Evolutionary conservation across 1,140 invertebrate species (phyloP).

Genomic region (Drosophila carrolli): DNA sequence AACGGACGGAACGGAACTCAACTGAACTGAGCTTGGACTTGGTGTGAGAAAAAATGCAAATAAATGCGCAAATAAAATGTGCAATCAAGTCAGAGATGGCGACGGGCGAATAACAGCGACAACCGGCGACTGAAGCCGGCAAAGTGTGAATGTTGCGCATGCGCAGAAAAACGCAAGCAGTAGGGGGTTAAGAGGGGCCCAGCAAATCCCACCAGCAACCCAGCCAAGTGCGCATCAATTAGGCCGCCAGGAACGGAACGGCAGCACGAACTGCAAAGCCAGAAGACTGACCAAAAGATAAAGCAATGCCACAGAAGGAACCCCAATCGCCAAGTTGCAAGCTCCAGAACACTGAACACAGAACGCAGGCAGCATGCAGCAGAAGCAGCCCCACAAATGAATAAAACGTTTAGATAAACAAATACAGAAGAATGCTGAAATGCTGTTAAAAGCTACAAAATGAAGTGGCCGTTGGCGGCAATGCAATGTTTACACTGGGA

Average conservation of each 20-base stretch:
- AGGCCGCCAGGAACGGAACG: constrained; percentile 70
- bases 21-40: constrained; percentile 6
- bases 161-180: constrained; percentile 49
- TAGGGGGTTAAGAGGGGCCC: background rate
- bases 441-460: constrained; percentile 80
- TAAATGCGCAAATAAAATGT: constrained; percentile 83
- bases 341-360: constrained; percentile 13
- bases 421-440: constrained; percentile 81
- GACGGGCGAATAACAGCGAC: constrained; percentile 54
- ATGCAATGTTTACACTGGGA: constrained; percentile 39
- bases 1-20: constrained; percentile 5
- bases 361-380: constrained; percentile 29
- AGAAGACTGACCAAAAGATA: constrained; percentile 56
- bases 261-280: constrained; percentile 70
- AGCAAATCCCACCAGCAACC: constrained; percentile 20
- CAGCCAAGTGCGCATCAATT: constrained; percentile 76
- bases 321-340: background rate
- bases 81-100: constrained; percentile 73
- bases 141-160: constrained; percentile 83
- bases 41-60: constrained; percentile 82
- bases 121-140: constrained; percentile 34
- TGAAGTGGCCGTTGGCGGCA: constrained; percentile 76
- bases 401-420: constrained; percentile 82
- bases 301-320: constrained; percentile 40
- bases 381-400: constrained; percentile 64